Percentiles rank a stretch among this genome's conserved stretches.
phyloP scores from a whole-genome alignment of 2,888 invertebrate species.

The Melikaiella ostensackeni region DNA sequence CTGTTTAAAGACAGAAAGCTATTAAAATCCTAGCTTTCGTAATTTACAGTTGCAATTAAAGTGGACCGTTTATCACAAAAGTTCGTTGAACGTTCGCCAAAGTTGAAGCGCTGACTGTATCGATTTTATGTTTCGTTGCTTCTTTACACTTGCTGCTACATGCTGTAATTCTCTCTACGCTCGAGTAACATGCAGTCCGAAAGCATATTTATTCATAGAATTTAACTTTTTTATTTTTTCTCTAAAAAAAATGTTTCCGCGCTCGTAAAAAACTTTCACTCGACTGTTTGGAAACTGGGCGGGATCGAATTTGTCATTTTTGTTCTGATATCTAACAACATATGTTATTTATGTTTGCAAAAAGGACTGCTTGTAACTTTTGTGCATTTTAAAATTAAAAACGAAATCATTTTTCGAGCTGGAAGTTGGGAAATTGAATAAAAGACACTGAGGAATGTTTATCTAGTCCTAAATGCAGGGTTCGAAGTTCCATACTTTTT shows the following conservation, averaged over 20 bases:
- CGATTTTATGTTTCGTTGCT: conserved; percentile 37
- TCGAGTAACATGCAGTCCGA: conserved; percentile 9
- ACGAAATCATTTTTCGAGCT: no score
- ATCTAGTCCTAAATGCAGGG: no score
- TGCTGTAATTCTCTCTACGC: conserved; percentile 34
- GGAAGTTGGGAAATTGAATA: no score
- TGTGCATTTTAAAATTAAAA: background rate
- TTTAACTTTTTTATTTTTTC: background rate
- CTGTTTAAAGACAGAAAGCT: background rate
- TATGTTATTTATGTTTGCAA: background rate
- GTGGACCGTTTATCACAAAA: conserved; percentile 35
- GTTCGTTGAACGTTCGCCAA: conserved; percentile 25
- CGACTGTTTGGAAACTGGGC: background rate
- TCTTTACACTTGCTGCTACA: conserved; percentile 32
- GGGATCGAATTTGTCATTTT: background rate
- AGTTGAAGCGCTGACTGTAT: conserved; percentile 34
- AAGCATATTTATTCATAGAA: conserved; percentile 30
- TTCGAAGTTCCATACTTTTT: no score
- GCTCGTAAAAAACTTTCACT: conserved; percentile 1
- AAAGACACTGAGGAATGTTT: no score
- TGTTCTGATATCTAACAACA: conserved; percentile 1
- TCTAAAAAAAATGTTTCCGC: background rate
- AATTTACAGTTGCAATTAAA: conserved; percentile 37
- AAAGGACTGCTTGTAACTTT: background rate
- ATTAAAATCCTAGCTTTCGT: conserved; percentile 15